A percentile compares a stretch with the other conserved stretches of the same genome.
Conservation (phyloP, 1,140 invertebrate genomes). For the Polyergus mexicanus region DNA sequence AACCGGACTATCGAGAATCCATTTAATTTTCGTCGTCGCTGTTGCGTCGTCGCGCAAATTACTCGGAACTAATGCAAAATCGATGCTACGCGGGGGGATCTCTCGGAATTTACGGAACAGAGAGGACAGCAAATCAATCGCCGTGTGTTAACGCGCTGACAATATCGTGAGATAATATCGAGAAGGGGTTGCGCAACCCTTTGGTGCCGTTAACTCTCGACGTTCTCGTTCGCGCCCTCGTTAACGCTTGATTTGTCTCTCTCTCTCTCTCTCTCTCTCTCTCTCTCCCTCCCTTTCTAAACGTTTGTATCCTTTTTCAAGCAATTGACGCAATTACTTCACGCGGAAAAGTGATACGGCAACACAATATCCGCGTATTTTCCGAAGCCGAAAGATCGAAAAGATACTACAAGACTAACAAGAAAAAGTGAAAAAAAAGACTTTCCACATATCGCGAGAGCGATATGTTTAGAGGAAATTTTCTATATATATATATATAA, state of each 20-base stretch:
- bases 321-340: neutral
- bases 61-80: slow-evolving; percentile 57
- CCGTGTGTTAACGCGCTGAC: slow-evolving; percentile 9
- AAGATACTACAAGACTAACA: neutral
- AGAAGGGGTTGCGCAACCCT: slow-evolving; percentile 30
- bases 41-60: slow-evolving; percentile 45
- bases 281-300: slow-evolving; percentile 1
- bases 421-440: neutral
- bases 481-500: too few species aligned
- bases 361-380: neutral
- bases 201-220: slow-evolving; percentile 14
- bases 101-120: slow-evolving; percentile 37
- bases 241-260: slow-evolving; percentile 29
- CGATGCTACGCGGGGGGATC: slow-evolving; percentile 38
- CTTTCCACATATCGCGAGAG: neutral
- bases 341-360: neutral
- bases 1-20: neutral
- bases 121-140: slow-evolving; percentile 49
- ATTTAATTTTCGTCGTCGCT: slow-evolving; percentile 26
- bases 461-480: neutral
- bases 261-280: slow-evolving; percentile 3
- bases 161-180: slow-evolving; percentile 32
- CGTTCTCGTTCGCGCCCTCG: slow-evolving; percentile 31
- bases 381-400: neutral
- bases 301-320: neutral